Percentiles rank a stretch among this genome's conserved stretches.
phyloP scores from a whole-genome alignment of 2,888 invertebrate species.

The Brachypterus glaber region DNA sequence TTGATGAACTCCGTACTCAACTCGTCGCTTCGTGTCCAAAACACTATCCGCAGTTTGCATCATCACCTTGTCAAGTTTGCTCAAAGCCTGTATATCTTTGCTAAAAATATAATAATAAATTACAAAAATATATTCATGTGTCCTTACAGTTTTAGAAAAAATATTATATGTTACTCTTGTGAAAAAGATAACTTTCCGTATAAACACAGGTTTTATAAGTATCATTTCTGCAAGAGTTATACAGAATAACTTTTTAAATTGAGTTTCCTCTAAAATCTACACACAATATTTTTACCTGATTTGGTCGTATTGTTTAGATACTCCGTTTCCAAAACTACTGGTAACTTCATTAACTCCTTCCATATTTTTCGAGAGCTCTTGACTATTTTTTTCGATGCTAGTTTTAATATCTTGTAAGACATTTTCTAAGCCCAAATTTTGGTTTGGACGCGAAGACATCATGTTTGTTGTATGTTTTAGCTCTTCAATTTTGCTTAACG shows the following conservation, averaged over 20 bases:
- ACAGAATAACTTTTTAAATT: no score
- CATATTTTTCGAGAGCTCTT: constrained; percentile 27
- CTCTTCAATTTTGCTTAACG: constrained; percentile 31
- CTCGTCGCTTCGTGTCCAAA: constrained; percentile 69
- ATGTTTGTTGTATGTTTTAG: constrained; percentile 13
- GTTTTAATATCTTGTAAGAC: constrained; percentile 21
- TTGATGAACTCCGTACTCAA: constrained; percentile 78
- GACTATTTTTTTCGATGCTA: constrained; percentile 25
- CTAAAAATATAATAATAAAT: constrained; percentile 45
- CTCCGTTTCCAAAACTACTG: constrained; percentile 47
- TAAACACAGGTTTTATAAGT: no score
- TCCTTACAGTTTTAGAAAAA: no score
- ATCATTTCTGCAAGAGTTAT: no score
- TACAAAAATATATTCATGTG: no score
- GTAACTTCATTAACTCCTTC: constrained; percentile 41
- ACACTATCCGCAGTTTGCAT: constrained; percentile 78
- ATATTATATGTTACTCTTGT: no score
- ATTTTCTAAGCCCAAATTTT: no score
- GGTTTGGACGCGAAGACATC: background rate
- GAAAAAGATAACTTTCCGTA: no score
- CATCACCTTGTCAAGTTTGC: constrained; percentile 68
- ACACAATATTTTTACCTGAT: no score
- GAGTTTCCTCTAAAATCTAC: no score
- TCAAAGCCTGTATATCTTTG: constrained; percentile 51
- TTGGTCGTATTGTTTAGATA: constrained; percentile 47